Evolutionary conservation across 2,797 vertebrate genomes (phyloP).

Genomic region (Falco columbarius): DNA sequence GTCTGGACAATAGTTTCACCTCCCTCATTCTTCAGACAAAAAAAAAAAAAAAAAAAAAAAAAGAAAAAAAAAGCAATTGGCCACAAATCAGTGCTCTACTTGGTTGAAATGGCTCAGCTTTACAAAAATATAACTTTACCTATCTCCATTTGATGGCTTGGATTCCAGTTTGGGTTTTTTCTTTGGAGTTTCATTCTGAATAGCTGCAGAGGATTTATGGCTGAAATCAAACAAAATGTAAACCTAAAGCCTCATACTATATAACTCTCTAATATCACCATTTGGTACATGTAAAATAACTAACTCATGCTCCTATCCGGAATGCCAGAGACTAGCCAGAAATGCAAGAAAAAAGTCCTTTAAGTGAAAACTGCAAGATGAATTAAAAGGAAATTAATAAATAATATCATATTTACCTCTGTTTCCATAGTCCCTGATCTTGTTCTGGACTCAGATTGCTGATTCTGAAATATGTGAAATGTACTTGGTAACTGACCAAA

Average conservation of each 20-base stretch:
- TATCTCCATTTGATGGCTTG: slow-evolving; percentile 99
- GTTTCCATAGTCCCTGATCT: slow-evolving; percentile 98
- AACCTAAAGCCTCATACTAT: slow-evolving; percentile 67
- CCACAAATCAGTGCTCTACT: slow-evolving; percentile 14
- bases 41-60: neutral
- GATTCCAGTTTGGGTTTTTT: slow-evolving; percentile 99
- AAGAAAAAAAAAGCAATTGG: neutral
- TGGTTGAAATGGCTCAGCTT: slow-evolving; percentile 51
- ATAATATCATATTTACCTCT: slow-evolving; percentile 84
- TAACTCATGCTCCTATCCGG: slow-evolving; percentile 42
- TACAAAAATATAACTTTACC: slow-evolving; percentile 80
- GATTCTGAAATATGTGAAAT: slow-evolving; percentile 82
- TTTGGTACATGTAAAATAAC: slow-evolving; percentile 42
- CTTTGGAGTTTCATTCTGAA: slow-evolving; percentile 99
- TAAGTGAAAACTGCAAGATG: neutral
- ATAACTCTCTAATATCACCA: slow-evolving; percentile 33
- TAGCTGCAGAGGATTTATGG: slow-evolving; percentile 97
- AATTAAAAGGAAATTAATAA: slow-evolving; percentile 19
- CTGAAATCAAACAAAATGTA: slow-evolving; percentile 81
- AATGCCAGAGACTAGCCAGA: slow-evolving; percentile 31
- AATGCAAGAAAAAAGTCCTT: neutral
- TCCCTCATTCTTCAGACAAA: slow-evolving; percentile 30
- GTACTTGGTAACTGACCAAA: slow-evolving; percentile 26
- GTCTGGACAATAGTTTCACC: neutral
- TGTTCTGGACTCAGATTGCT: slow-evolving; percentile 96